Percentiles rank a stretch among this genome's conserved stretches.
Evolutionary conservation across 2,113 vertebrate genomes (phyloP).

Genomic region (Vicugna pacos): DNA sequence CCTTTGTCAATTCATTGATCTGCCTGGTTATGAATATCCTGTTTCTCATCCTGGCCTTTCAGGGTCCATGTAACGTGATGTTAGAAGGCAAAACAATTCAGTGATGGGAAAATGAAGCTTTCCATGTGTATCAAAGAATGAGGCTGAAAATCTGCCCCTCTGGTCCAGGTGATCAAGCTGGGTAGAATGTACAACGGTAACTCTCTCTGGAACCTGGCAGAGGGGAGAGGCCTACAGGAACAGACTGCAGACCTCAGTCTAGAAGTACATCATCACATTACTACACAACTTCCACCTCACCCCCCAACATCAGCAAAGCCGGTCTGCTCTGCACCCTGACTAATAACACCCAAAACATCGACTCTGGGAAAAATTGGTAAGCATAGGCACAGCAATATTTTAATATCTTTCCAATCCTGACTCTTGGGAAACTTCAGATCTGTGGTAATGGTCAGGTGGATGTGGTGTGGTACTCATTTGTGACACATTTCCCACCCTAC

Average conservation of each 20-base stretch:
- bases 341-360: not conserved
- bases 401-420: not conserved
- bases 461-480: not conserved
- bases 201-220: not conserved
- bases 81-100: slow-evolving; percentile 1
- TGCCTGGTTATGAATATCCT: not conserved
- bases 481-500: not conserved
- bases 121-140: not conserved
- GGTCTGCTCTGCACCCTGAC: not conserved
- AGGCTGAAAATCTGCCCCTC: not conserved
- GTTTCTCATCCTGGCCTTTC: not conserved
- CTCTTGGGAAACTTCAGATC: not conserved
- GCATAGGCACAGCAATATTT: not conserved
- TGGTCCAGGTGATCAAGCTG: not conserved
- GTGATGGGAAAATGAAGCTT: not conserved
- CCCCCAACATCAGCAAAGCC: not conserved
- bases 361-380: not conserved
- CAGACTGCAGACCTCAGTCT: not conserved
- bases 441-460: not conserved
- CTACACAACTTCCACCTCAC: not conserved
- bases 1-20: not conserved
- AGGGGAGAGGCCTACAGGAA: not conserved
- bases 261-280: not conserved
- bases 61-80: not conserved
- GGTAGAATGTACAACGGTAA: not conserved